Conservation (phyloP, 2,888 invertebrate species). For the Cheilosia scutellata region DNA sequence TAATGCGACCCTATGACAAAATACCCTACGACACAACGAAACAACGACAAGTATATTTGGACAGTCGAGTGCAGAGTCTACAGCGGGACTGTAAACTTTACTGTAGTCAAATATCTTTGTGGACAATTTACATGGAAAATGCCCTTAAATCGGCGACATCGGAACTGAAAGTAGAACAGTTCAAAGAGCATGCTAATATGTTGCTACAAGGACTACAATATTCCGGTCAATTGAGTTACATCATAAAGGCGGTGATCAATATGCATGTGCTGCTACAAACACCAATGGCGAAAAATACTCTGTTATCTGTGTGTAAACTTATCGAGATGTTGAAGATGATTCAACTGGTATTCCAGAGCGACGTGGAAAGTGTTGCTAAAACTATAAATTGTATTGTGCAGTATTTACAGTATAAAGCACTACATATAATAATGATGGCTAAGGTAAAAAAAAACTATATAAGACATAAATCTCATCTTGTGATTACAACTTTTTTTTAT, state of each 20-base stretch:
- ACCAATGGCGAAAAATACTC: conserved; percentile 91
- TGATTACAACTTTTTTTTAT: not conserved
- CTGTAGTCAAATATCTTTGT: conserved; percentile 85
- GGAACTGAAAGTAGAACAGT: conserved; percentile 85
- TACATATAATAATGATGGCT: conserved; percentile 88
- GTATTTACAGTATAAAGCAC: conserved; percentile 90
- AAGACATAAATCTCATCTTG: too few relatives aligned
- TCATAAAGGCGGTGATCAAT: conserved; percentile 87
- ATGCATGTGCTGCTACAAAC: conserved; percentile 89
- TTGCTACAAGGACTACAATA: conserved; percentile 87
- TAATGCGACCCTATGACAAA: conserved; percentile 85
- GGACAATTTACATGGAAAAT: conserved; percentile 87
- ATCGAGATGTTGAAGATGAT: conserved; percentile 92
- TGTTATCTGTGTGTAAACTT: conserved; percentile 91
- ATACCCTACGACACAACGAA: conserved; percentile 82
- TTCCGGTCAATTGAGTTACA: conserved; percentile 87
- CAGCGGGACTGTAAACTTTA: conserved; percentile 86
- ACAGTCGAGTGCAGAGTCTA: conserved; percentile 86
- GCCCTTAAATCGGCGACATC: conserved; percentile 84
- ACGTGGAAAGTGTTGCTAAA: conserved; percentile 89
- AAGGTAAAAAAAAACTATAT: conserved; percentile 85
- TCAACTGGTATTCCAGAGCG: conserved; percentile 88
- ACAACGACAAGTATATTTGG: conserved; percentile 86
- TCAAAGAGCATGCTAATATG: conserved; percentile 84
- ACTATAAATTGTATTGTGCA: conserved; percentile 91